These are phyloP conservation scores for Aphidoletes aphidimyza DNA, from an alignment of 2,888 invertebrate genomes.

Conservation along the genomic window DNA sequence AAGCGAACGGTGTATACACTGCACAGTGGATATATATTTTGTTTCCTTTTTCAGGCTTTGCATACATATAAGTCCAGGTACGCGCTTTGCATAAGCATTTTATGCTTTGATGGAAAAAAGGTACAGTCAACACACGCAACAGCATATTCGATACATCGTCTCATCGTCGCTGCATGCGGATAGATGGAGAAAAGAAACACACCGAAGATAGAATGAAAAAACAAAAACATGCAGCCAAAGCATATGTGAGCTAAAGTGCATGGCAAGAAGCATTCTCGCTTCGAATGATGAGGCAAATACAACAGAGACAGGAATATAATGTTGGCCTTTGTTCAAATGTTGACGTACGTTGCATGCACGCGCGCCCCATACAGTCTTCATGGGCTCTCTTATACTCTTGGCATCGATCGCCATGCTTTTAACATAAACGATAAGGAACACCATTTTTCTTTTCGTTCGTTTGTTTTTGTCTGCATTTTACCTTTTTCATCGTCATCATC, in stretches of 20 bases:
- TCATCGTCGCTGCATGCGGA: neutral
- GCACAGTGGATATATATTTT: no score
- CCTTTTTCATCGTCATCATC: neutral
- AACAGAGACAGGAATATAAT: neutral
- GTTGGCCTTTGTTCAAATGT: conserved; percentile 1
- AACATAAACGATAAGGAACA: conserved; percentile 35
- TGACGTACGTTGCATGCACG: conserved; percentile 3
- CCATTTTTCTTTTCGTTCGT: neutral
- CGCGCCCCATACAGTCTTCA: neutral
- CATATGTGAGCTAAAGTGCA: conserved; percentile 30
- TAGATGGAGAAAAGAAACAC: neutral
- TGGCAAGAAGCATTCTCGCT: conserved; percentile 20
- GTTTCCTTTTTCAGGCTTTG: conserved; percentile 53
- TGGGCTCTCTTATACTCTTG: neutral
- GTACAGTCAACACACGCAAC: conserved; percentile 53
- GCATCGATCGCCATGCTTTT: conserved; percentile 38
- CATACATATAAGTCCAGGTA: conserved; percentile 50
- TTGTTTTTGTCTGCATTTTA: conserved; percentile 44
- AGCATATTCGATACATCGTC: neutral
- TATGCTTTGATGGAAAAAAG: conserved; percentile 11
- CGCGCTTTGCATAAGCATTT: conserved; percentile 30
- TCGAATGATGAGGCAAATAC: neutral
- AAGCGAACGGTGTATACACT: neutral
- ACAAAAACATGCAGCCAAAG: conserved; percentile 8
- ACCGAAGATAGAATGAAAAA: neutral